Percentiles rank a stretch among this genome's conserved stretches.
Evolutionary conservation across 2,888 invertebrate species (phyloP).

Genomic region (Archips xylosteana): DNA sequence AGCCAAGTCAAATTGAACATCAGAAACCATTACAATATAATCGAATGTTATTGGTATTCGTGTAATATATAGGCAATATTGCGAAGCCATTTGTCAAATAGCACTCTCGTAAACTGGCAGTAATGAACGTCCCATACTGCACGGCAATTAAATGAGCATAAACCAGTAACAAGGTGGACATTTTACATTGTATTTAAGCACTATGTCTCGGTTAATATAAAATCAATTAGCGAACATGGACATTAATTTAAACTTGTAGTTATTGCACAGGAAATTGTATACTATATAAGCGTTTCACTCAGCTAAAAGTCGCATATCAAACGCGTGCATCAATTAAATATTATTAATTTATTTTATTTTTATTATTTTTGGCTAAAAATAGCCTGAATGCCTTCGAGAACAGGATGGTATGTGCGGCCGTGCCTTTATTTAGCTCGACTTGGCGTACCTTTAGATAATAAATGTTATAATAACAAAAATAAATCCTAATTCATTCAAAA

Average conservation of each 20-base stretch:
- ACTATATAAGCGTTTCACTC: not conserved
- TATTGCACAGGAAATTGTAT: not conserved
- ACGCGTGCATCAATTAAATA: slow-evolving; percentile 1
- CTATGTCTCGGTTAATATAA: slow-evolving; percentile 40
- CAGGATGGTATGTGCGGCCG: too few relatives aligned
- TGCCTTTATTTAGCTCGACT: too few relatives aligned
- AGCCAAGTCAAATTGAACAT: slow-evolving; percentile 35
- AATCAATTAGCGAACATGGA: slow-evolving; percentile 36
- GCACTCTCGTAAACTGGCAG: slow-evolving; percentile 62
- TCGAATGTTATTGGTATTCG: slow-evolving; percentile 67
- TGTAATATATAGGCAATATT: slow-evolving; percentile 71
- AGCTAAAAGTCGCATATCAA: not conserved
- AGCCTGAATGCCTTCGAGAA: too few relatives aligned
- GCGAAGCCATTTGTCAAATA: slow-evolving; percentile 72
- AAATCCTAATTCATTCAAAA: not conserved
- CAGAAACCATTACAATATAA: slow-evolving; percentile 51
- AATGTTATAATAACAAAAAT: too few relatives aligned
- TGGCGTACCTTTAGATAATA: too few relatives aligned
- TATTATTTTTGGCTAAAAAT: too few relatives aligned
- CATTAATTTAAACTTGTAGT: slow-evolving; percentile 27
- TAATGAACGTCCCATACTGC: slow-evolving; percentile 64
- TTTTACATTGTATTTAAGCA: slow-evolving; percentile 46
- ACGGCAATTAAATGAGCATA: slow-evolving; percentile 54
- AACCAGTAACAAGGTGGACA: slow-evolving; percentile 45
- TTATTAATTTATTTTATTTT: too few relatives aligned